phyloP scores from a whole-genome alignment of 2,797 vertebrate genomes.

The Erethizon dorsatum region DNA sequence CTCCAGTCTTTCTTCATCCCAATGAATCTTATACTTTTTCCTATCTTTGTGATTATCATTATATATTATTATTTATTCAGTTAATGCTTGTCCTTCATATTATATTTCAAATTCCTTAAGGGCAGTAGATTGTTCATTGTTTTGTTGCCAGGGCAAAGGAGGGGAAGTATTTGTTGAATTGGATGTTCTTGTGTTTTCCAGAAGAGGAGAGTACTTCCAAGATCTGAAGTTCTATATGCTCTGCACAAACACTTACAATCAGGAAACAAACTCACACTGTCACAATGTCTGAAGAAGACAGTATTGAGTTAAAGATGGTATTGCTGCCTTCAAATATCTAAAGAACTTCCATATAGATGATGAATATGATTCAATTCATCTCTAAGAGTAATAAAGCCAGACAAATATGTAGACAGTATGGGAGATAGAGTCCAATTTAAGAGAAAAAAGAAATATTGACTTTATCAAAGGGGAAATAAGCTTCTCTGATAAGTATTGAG shows the following conservation, averaged over 20 bases:
- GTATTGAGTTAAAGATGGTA: not conserved
- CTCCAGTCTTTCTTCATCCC: not conserved
- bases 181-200: not conserved
- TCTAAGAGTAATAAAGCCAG: not conserved
- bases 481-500: not conserved
- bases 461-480: not conserved
- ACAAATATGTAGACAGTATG: not conserved
- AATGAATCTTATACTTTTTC: not conserved
- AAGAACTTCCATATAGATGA: not conserved
- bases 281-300: not conserved
- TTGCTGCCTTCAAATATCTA: not conserved
- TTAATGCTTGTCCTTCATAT: not conserved
- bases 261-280: not conserved
- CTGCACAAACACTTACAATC: not conserved
- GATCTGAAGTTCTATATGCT: not conserved
- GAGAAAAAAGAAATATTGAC: not conserved
- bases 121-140: not conserved
- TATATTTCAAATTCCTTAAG: not conserved
- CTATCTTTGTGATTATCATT: not conserved
- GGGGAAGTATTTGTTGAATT: slow-evolving; percentile 17
- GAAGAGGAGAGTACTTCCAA: not conserved
- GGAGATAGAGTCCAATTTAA: not conserved
- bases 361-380: not conserved
- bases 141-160: not conserved
- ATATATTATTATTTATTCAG: not conserved